A percentile compares a stretch with the other conserved stretches of the same genome.
Conservation (phyloP, 2,797 vertebrate genomes). For the Catamblyrhynchus diadema region DNA sequence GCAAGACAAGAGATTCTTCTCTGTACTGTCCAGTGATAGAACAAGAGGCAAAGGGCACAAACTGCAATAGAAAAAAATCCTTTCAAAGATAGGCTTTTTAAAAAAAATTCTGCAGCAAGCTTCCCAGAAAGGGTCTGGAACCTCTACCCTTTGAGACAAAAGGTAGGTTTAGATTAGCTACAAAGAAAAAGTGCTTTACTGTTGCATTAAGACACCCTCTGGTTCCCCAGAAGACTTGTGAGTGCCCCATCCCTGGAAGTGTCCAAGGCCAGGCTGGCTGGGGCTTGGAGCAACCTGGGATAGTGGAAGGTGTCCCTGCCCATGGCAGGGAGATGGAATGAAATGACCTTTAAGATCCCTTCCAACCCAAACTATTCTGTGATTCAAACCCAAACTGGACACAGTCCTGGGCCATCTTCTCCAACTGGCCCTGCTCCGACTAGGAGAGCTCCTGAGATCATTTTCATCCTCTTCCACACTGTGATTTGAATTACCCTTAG, state of each 20-base stretch:
- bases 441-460: accelerated
- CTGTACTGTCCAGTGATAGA: neutral
- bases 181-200: neutral
- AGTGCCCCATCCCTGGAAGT: neutral
- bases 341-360: neutral
- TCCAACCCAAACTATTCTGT: neutral
- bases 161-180: neutral
- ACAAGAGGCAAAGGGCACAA: neutral
- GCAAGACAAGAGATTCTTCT: neutral
- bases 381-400: neutral
- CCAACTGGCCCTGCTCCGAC: neutral
- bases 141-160: neutral
- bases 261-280: neutral
- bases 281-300: neutral
- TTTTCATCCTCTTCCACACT: neutral
- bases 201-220: no score
- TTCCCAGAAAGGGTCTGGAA: neutral
- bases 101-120: neutral
- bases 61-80: neutral
- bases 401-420: neutral
- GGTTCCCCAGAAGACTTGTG: neutral
- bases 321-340: neutral
- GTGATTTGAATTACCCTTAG: neutral
- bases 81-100: neutral
- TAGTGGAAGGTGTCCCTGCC: neutral